phyloP scores from a whole-genome alignment of 2,113 vertebrate genomes.

The Spilogale gracilis region DNA sequence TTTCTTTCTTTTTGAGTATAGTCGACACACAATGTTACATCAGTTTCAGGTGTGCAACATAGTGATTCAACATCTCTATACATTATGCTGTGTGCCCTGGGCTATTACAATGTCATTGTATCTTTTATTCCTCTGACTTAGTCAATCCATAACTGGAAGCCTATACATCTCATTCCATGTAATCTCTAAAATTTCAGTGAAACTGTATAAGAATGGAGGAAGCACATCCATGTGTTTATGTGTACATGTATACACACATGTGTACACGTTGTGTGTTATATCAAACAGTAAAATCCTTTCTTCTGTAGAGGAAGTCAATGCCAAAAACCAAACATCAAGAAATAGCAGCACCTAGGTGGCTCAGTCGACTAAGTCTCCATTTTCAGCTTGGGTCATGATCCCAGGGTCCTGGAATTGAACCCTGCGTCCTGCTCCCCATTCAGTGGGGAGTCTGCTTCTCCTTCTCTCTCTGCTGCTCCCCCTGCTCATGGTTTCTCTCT shows the following conservation, averaged over 20 bases:
- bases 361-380: neutral
- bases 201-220: neutral
- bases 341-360: neutral
- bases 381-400: neutral
- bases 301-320: neutral
- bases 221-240: neutral
- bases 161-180: neutral
- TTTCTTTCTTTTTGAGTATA: neutral
- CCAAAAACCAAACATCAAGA: neutral
- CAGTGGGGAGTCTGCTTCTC: neutral
- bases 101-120: neutral
- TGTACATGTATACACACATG: neutral
- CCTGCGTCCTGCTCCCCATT: rapidly evolving
- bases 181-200: neutral
- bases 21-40: neutral
- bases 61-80: neutral
- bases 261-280: neutral
- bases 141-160: neutral
- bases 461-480: neutral
- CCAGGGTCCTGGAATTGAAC: neutral
- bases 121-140: neutral
- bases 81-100: neutral
- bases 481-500: neutral
- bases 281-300: neutral
- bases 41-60: neutral